Evolutionary conservation across 1,140 invertebrate species (phyloP).

Genomic region (Kradibia gibbosae): DNA sequence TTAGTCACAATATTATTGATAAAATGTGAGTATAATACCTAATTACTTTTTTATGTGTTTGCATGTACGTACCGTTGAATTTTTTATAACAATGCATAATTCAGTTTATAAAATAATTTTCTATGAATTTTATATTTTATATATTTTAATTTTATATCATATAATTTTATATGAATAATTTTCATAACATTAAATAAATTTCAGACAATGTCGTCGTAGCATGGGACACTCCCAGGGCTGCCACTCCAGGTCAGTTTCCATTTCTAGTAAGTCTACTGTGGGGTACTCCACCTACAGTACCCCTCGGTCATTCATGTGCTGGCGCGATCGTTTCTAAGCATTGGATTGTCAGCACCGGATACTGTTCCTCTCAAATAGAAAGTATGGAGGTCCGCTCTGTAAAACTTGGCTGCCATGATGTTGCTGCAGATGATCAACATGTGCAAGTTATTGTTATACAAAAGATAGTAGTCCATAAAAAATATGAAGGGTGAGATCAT

Average conservation of each 20-base stretch:
- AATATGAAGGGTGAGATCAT: not conserved
- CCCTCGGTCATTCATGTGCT: slow-evolving; percentile 7
- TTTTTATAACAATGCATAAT: no score
- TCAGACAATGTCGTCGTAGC: not conserved
- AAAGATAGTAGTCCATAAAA: slow-evolving; percentile 54
- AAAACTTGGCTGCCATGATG: slow-evolving; percentile 2
- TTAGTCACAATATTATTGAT: slow-evolving; percentile 14
- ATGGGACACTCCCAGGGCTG: slow-evolving; percentile 36
- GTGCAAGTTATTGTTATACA: slow-evolving; percentile 69
- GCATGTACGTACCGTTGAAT: no score
- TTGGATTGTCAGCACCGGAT: slow-evolving; percentile 73
- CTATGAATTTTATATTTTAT: no score
- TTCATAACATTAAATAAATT: not conserved
- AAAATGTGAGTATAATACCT: slow-evolving; percentile 6
- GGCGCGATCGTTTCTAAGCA: slow-evolving; percentile 65
- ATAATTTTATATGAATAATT: no score
- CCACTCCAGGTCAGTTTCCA: slow-evolving; percentile 62
- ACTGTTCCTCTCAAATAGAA: slow-evolving; percentile 61
- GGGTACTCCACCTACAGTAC: not conserved
- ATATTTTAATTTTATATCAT: no score
- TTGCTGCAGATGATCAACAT: slow-evolving; percentile 55
- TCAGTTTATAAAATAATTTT: no score
- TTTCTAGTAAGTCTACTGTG: slow-evolving; percentile 64
- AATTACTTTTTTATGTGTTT: no score
- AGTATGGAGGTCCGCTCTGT: not conserved